phyloP scores from a whole-genome alignment of 2,113 vertebrate genomes.

The Herpailurus yagouaroundi region DNA sequence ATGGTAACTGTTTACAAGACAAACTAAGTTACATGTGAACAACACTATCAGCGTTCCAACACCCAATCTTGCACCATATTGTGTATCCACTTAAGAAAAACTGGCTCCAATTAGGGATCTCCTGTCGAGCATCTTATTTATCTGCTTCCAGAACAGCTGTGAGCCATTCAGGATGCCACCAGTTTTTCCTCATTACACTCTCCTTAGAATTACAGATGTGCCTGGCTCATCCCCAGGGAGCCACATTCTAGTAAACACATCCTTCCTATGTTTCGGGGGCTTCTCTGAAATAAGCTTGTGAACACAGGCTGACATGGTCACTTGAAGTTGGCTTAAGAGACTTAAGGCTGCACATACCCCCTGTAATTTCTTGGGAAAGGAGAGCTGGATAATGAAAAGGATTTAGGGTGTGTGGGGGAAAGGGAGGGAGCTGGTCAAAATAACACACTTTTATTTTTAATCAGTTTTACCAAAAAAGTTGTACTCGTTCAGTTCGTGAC shows the following conservation, averaged over 20 bases:
- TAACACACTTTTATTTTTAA: conserved; percentile 56
- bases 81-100: conserved; percentile 80
- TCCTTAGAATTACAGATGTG: conserved; percentile 82
- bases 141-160: conserved; percentile 80
- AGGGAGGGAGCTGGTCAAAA: not conserved
- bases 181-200: conserved; percentile 78
- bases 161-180: conserved; percentile 72
- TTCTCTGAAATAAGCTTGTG: conserved; percentile 47
- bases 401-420: conserved; percentile 13
- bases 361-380: conserved; percentile 35
- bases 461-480: conserved; percentile 42
- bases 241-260: conserved; percentile 70
- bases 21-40: conserved; percentile 60
- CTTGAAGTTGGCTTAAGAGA: conserved; percentile 53
- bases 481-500: not conserved
- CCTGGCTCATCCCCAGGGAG: conserved; percentile 67
- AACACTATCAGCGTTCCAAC: not conserved
- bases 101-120: conserved; percentile 78
- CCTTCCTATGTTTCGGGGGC: conserved; percentile 46
- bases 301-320: conserved; percentile 43
- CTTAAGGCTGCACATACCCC: conserved; percentile 45
- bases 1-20: conserved; percentile 69
- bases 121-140: conserved; percentile 78
- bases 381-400: conserved; percentile 57
- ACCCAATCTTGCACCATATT: conserved; percentile 28